Evolutionary conservation across 2,797 vertebrate species (phyloP).

Genomic region (Acanthis flammea): DNA sequence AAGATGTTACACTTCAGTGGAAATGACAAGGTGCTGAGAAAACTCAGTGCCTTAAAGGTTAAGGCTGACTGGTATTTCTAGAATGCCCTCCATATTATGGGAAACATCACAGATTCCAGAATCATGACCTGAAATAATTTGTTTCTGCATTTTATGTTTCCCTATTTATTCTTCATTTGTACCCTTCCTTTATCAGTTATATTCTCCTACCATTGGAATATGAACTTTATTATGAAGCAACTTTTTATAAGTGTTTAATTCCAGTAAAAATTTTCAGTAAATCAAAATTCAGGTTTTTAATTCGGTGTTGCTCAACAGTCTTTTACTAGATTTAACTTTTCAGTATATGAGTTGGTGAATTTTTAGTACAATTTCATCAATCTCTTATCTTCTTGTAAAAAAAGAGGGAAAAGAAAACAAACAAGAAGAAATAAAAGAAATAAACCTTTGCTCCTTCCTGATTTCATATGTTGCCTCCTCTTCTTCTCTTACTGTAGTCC

Average conservation of each 20-base stretch:
- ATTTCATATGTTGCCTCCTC: background rate
- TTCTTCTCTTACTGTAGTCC: background rate
- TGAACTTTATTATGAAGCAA: background rate
- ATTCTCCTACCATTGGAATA: background rate
- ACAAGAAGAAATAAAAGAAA: background rate
- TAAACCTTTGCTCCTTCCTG: background rate
- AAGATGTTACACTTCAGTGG: background rate
- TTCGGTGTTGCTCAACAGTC: background rate
- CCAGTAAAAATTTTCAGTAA: background rate
- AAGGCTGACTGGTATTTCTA: background rate
- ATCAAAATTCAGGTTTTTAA: background rate
- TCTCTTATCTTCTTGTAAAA: background rate
- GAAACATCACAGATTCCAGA: background rate
- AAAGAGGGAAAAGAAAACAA: background rate
- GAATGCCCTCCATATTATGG: background rate
- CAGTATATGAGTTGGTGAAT: background rate
- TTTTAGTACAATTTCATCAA: background rate
- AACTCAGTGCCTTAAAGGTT: background rate
- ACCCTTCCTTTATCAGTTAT: background rate
- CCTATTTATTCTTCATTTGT: background rate
- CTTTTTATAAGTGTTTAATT: background rate
- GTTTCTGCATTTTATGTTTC: background rate
- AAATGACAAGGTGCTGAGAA: background rate
- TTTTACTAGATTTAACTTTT: background rate
- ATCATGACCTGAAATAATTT: background rate